These are phyloP conservation scores for Trematomus loennbergii DNA, from an alignment of 2,113 vertebrate species.

Conservation along the genomic window DNA sequence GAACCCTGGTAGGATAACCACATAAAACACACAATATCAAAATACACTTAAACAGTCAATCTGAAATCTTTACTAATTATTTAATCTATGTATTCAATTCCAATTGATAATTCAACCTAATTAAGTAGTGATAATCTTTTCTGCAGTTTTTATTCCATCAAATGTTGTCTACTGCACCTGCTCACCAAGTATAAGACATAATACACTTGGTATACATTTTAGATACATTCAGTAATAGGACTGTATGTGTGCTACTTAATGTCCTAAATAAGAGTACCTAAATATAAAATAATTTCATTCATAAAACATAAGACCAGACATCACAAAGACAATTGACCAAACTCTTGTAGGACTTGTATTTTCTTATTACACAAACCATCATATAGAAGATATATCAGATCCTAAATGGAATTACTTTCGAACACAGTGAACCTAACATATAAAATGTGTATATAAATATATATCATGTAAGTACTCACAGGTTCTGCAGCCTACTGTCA, in stretches of 20 bases:
- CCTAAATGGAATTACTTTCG: not conserved
- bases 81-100: too few relatives aligned
- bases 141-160: not conserved
- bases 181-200: not conserved
- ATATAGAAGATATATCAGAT: not conserved
- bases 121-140: not conserved
- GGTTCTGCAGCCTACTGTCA: conserved; percentile 87
- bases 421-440: not conserved
- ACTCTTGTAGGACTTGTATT: not conserved
- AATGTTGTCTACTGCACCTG: not conserved
- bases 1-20: conserved; percentile 77
- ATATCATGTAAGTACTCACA: conserved; percentile 84
- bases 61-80: too few relatives aligned
- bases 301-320: not conserved
- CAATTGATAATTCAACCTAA: not conserved
- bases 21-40: not conserved
- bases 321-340: not conserved
- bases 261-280: not conserved
- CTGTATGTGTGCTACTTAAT: not conserved
- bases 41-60: not conserved
- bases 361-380: not conserved
- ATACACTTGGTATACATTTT: not conserved
- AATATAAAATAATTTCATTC: not conserved
- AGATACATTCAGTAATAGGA: not conserved
- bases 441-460: not conserved